A percentile compares a stretch with the other conserved stretches of the same genome.
These are phyloP conservation scores for Cydia pomonella DNA, from an alignment of 1,140 invertebrate species.

Conservation along the genomic window DNA sequence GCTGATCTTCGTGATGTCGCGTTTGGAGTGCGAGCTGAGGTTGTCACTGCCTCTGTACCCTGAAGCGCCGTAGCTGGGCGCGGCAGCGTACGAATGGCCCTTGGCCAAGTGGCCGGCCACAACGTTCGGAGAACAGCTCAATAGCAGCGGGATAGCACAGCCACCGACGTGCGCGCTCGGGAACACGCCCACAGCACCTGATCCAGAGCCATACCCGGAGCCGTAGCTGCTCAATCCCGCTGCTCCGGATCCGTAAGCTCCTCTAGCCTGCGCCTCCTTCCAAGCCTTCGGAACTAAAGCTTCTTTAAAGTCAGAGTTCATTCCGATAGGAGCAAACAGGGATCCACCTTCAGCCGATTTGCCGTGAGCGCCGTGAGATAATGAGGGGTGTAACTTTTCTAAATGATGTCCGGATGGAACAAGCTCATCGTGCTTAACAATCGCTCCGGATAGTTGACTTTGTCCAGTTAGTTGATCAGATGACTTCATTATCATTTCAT, in stretches of 20 bases:
- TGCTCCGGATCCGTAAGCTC: constrained; percentile 35
- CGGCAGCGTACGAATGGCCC: constrained; percentile 39
- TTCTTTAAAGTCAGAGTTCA: constrained; percentile 20
- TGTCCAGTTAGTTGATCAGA: constrained; percentile 19
- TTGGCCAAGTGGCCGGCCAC: constrained; percentile 66
- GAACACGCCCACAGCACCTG: constrained; percentile 60
- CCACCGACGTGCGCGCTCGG: constrained; percentile 61
- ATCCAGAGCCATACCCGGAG: constrained; percentile 6
- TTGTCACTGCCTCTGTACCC: constrained; percentile 43
- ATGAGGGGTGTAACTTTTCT: background rate
- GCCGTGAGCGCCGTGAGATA: background rate
- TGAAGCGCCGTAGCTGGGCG: constrained; percentile 49
- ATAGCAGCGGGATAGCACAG: constrained; percentile 63
- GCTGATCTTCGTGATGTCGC: constrained; percentile 51
- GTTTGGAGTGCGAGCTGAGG: constrained; percentile 57
- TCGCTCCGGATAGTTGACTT: background rate
- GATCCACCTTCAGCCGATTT: constrained; percentile 6
- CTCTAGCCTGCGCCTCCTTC: constrained; percentile 36
- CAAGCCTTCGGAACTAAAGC: constrained; percentile 16
- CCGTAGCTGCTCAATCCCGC: background rate
- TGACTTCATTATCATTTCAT: constrained; percentile 8
- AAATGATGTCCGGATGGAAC: background rate
- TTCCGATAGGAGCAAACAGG: background rate
- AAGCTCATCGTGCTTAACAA: background rate
- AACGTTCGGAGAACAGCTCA: constrained; percentile 69